Evolutionary conservation across 2,888 invertebrate species (phyloP).

Genomic region (Epistrophella euchroma): DNA sequence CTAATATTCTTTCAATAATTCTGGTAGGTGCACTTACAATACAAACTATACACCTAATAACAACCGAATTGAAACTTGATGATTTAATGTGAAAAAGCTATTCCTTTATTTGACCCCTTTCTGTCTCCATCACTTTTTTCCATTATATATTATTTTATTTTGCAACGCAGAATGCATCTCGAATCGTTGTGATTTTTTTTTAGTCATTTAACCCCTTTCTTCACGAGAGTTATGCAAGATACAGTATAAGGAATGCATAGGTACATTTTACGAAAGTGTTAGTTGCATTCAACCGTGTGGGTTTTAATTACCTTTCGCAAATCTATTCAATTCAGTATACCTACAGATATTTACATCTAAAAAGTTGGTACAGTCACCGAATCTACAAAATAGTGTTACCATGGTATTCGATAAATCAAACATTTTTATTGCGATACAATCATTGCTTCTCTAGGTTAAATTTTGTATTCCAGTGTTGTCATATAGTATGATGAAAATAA

Average conservation of each 20-base stretch:
- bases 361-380: slow-evolving; percentile 1
- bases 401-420: background rate
- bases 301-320: slow-evolving; percentile 63
- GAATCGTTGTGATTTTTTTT: background rate
- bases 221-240: background rate
- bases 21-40: background rate
- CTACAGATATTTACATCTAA: slow-evolving; percentile 29
- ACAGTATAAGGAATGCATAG: background rate
- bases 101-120: slow-evolving; percentile 11
- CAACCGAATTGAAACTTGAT: background rate
- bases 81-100: background rate
- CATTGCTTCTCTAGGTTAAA: background rate
- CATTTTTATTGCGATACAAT: background rate
- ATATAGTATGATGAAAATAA: too few relatives aligned
- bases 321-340: slow-evolving; percentile 36
- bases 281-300: slow-evolving; percentile 44
- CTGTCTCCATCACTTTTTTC: background rate
- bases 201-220: background rate
- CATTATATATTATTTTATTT: background rate
- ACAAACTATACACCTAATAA: background rate
- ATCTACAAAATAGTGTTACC: background rate
- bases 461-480: background rate
- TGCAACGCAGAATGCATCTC: slow-evolving; percentile 33
- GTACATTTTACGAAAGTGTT: background rate
- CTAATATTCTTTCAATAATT: background rate